These are phyloP conservation scores for Hydriomena furcata DNA, from an alignment of 2,888 invertebrate species.

Conservation along the genomic window DNA sequence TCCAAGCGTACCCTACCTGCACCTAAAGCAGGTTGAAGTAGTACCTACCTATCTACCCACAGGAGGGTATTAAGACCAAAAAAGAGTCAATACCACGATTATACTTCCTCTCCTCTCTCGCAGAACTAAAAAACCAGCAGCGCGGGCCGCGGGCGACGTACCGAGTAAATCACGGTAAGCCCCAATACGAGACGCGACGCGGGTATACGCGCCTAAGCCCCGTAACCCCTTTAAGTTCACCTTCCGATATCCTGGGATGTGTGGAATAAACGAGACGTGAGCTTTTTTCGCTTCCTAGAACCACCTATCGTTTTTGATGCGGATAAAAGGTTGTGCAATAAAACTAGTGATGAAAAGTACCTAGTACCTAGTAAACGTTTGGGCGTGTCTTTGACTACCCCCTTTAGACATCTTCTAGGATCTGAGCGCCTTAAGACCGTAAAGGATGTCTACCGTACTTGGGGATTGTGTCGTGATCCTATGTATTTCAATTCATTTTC, in stretches of 20 bases:
- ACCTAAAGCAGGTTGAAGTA: too few species aligned
- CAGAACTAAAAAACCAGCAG: constrained; percentile 40
- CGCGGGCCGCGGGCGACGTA: constrained; percentile 63
- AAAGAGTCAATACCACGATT: not conserved
- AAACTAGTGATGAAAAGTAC: too few species aligned
- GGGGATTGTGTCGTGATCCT: too few species aligned
- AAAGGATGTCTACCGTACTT: too few species aligned
- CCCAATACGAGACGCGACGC: constrained; percentile 67
- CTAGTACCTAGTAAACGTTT: too few species aligned
- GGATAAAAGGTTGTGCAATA: not conserved
- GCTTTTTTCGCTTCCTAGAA: constrained; percentile 43
- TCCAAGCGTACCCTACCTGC: too few species aligned
- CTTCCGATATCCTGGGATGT: constrained; percentile 59
- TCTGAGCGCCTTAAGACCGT: too few species aligned
- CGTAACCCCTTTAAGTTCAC: constrained; percentile 74
- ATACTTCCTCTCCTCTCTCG: constrained; percentile 13
- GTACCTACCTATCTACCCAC: too few species aligned
- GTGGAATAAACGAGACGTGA: constrained; percentile 57
- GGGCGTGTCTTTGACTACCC: too few species aligned
- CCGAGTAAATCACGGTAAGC: constrained; percentile 80
- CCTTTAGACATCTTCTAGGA: too few species aligned
- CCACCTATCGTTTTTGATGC: constrained; percentile 1
- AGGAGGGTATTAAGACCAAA: too few species aligned
- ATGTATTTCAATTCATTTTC: too few species aligned
- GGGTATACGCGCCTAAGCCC: constrained; percentile 60